Evolutionary conservation across 2,888 invertebrate genomes (phyloP), one percentile per base, ranked within the genome.

Genomic region (Eueremaeus valkanovi): DNA sequence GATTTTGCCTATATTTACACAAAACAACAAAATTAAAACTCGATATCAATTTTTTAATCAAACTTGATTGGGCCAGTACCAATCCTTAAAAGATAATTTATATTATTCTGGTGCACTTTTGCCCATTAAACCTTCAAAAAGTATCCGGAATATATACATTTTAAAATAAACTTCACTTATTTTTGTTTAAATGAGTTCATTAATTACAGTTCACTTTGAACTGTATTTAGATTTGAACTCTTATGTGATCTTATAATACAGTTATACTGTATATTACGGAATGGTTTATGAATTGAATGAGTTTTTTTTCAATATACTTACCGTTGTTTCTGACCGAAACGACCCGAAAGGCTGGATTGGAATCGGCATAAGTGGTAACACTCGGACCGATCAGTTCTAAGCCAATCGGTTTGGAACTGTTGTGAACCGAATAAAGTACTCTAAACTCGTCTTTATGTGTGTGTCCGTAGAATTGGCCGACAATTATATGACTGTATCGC

Each of bases 371-470:
- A 0, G 90, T 84, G 0, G 93, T 93, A n/a, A 91, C 84, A 79
- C 92, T 90, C 21, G 93, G 93, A 0, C 89, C 90, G 73, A 92
- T 90, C 87, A 90, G 92, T 3, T 90, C 89, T 1, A 92, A 86
- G 77, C 87, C 88, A 6, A 88, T 86, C 0, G 92, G 87, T 68
- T 86, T 82, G 6, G 68, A 68, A 0, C 83, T 82, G 8, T 86
- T 85, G 58, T 87, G 85, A 0, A 84, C 81, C 24, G 80, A 78
- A 76, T 81, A 95, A 84, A 94, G 95, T 78, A 95, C 87, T 86
- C 94, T 92, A 82, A 94, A 93, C 83, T 95, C 93, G 83, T 95
- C 95, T 81, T 86, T 92, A 85, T 95, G 95, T 3, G 94, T 95
- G 82, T 95, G 95, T 0, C 95, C 93, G 81, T 89, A 91, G 82